Evolutionary conservation across 2,797 vertebrate species (phyloP).

Genomic region (Siniperca obscura): DNA sequence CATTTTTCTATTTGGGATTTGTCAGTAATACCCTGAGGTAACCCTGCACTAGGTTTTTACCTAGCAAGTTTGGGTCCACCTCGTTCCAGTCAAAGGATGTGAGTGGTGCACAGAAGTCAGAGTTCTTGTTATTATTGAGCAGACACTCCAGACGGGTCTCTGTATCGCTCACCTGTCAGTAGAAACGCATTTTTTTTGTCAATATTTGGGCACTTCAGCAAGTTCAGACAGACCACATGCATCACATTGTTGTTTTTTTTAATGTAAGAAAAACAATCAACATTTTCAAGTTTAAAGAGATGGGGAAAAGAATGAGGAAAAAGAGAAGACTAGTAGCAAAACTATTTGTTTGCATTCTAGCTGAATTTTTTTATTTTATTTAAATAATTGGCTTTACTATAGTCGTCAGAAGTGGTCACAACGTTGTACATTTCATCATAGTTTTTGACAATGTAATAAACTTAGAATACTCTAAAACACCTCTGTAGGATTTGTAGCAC

Average conservation of each 20-base stretch:
- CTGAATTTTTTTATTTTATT: no score
- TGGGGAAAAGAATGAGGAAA: no score
- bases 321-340: background rate
- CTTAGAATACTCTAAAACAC: no score
- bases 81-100: slow-evolving; percentile 98
- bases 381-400: background rate
- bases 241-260: background rate
- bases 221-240: background rate
- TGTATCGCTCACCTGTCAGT: slow-evolving; percentile 90
- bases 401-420: background rate
- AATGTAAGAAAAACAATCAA: background rate
- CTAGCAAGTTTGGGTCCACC: slow-evolving; percentile 93
- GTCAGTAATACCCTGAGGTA: background rate
- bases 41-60: slow-evolving; percentile 70
- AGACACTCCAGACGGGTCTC: slow-evolving; percentile 94
- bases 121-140: slow-evolving; percentile 97
- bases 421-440: background rate
- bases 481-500: no score
- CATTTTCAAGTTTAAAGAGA: background rate
- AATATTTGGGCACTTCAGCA: background rate
- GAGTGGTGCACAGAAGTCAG: slow-evolving; percentile 94
- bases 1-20: background rate
- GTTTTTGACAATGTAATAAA: background rate
- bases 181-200: slow-evolving; percentile 12
- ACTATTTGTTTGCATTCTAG: background rate